These are phyloP conservation scores for Sorex fumeus DNA, from an alignment of 2,113 vertebrate species.

Conservation along the genomic window DNA sequence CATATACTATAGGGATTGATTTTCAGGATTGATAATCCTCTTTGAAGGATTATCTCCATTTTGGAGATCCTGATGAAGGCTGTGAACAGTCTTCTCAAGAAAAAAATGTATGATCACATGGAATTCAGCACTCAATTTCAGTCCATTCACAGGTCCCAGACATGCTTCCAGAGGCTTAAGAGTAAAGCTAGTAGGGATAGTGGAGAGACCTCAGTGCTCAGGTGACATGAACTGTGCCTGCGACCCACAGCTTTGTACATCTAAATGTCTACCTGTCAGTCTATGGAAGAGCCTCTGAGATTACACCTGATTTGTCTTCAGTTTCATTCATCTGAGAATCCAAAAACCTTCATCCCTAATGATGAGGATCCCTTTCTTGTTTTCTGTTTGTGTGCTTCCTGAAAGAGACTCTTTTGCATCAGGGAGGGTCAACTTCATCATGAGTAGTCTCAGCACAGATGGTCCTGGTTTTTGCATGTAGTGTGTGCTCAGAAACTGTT, in stretches of 20 bases:
- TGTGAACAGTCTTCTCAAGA: background rate
- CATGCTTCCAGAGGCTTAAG: background rate
- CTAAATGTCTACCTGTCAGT: background rate
- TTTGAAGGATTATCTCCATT: background rate
- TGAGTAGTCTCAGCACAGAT: no score
- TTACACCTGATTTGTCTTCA: background rate
- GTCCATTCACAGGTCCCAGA: background rate
- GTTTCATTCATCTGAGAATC: background rate
- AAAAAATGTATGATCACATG: background rate
- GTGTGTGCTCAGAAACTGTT: background rate
- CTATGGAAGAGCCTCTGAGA: background rate
- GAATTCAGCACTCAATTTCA: background rate
- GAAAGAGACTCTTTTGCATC: background rate
- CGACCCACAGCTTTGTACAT: fast-evolving
- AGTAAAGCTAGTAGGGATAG: background rate
- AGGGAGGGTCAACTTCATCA: no score
- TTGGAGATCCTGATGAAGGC: background rate
- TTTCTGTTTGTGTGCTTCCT: background rate
- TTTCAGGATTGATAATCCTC: background rate
- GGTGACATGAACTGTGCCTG: background rate
- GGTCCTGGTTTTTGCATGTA: background rate
- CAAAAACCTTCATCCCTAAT: background rate
- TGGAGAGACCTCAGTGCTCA: background rate
- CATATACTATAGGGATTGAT: background rate
- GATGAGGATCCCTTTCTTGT: background rate